Conservation (phyloP, 2,888 invertebrate species). For the Steinernema hermaphroditum region DNA sequence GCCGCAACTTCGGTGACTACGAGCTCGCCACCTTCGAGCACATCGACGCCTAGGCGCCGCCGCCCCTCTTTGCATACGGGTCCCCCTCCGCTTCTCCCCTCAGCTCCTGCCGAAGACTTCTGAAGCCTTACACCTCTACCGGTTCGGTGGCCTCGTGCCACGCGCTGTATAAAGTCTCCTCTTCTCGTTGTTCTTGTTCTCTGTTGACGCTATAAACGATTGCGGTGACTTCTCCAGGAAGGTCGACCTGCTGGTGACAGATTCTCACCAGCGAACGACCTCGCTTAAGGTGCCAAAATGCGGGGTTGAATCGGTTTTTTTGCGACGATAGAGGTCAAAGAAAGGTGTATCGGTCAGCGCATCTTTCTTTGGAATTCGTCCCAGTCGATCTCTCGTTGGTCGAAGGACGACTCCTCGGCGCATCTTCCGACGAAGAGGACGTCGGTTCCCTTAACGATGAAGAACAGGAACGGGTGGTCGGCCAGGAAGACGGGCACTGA, state of each 20-base stretch:
- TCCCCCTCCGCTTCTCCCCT: conserved; percentile 12
- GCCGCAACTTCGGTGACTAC: conserved; percentile 63
- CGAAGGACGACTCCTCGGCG: background rate
- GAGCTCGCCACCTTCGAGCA: conserved; percentile 63
- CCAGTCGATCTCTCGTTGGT: too few species aligned
- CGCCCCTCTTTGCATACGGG: background rate
- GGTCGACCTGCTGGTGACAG: too few species aligned
- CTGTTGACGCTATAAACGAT: conserved; percentile 18
- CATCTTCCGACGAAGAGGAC: background rate
- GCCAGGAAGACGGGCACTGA: background rate
- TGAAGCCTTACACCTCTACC: conserved; percentile 23
- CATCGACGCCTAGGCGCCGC: conserved; percentile 34
- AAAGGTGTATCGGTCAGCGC: too few species aligned
- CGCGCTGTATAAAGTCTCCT: background rate
- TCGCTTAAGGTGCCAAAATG: too few species aligned
- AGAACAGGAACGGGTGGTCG: background rate
- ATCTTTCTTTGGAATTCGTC: too few species aligned
- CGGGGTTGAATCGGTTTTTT: too few species aligned
- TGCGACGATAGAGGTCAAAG: too few species aligned
- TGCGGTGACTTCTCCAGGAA: too few species aligned
- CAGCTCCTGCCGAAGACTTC: conserved; percentile 24
- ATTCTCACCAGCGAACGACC: too few species aligned
- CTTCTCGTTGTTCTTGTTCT: conserved; percentile 9
- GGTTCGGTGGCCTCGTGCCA: conserved; percentile 5
- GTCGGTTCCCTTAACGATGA: background rate